Evolutionary conservation across 2,797 vertebrate genomes (phyloP).

Genomic region (Rhinogobio ventralis): DNA sequence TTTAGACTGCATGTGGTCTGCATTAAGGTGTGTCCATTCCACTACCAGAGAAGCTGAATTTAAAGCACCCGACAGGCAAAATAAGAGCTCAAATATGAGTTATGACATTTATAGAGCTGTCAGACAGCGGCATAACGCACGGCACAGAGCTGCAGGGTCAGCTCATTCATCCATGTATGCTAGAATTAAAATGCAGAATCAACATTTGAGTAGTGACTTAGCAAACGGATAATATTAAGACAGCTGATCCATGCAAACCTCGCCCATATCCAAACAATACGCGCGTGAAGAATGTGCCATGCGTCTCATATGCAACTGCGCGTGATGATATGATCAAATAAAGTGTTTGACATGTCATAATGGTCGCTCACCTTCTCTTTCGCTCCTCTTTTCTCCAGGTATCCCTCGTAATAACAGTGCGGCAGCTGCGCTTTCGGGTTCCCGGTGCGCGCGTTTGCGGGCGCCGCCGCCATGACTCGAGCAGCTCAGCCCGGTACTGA

Average conservation of each 20-base stretch:
- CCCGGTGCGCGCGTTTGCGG: slow-evolving; percentile 76
- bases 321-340: background rate
- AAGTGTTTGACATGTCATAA: background rate
- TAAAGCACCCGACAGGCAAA: background rate
- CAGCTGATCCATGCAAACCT: slow-evolving; percentile 2
- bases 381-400: slow-evolving; percentile 84
- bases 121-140: background rate
- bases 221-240: background rate
- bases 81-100: background rate
- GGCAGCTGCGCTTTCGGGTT: slow-evolving; percentile 76
- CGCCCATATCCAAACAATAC: slow-evolving; percentile 32
- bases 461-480: slow-evolving; percentile 82
- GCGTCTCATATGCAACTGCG: background rate
- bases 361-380: slow-evolving; percentile 77
- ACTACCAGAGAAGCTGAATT: slow-evolving; percentile 13
- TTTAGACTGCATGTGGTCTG: slow-evolving; percentile 29
- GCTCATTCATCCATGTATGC: background rate
- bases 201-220: background rate
- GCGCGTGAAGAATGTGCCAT: background rate
- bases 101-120: background rate
- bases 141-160: background rate
- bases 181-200: background rate
- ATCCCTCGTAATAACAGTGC: slow-evolving; percentile 85
- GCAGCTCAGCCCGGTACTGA: slow-evolving; percentile 69
- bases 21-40: slow-evolving; percentile 42